Base-by-base conservation (phyloP, 2,797 vertebrate genomes). In the Mus minutoides region DNA sequence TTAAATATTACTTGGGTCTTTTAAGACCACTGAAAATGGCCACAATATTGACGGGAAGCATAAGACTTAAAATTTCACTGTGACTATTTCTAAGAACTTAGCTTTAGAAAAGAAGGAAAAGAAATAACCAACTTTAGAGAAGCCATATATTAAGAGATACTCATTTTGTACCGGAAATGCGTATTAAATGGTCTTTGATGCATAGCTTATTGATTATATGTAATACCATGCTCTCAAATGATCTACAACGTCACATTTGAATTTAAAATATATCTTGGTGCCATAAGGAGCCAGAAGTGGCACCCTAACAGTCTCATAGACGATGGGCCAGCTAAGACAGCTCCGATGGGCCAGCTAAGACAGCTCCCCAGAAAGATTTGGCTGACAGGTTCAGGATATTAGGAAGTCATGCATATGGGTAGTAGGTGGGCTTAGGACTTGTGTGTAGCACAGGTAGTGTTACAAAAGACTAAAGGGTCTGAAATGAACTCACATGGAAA, bases 221-320 rank as follows among this genome's bases (percentile, higher is more conserved):
- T 92, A 86, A 88, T 83, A 34, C 34, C 86, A 2, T 2, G 22
- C 34, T 90, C 67, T 85, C 67, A 93, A 80, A 69, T 62, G 14
- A 91, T 64, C 26, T 80, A 52, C 86, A 92, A 34, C 7, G 76
- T 46, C 52, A 92, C 77, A 54, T 92, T 97, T 86, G 26, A 94
- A 90, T 90, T 85, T 73, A 91, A 86, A 64, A 16, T 64, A 5
- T 85, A 58, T 95, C 88, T 94, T 89, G 79, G 34, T 89, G 52
- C 78, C 64, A 6, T 71, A 54, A 43, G 49, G 75, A 94, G 19
- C 71, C 69, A 90, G 52, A 95, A 83, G 21, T 80, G 56, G 54
- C 9, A 83, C 31, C 56, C 58, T 75, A 49, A 77, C 14, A 52
- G n/a, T 40, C 52, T 90, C 49, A 11, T 31, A 58, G 56, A 78